Evolutionary conservation across 2,797 vertebrate species (phyloP), one percentile per base, ranked within the genome.

Genomic region (Zalophus californianus): DNA sequence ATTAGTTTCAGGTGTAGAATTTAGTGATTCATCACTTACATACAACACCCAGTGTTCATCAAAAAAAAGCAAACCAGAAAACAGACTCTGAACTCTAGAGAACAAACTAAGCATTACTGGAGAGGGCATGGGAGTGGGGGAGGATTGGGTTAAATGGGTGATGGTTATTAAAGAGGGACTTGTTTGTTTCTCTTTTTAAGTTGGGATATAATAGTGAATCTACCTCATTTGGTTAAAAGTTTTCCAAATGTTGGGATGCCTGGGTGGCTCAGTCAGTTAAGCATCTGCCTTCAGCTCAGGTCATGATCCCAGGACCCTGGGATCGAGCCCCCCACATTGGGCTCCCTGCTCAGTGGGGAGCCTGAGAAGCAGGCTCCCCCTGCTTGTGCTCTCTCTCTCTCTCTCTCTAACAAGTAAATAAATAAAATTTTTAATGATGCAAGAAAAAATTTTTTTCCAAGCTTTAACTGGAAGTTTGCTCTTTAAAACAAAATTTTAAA

Each of bases 401-500:
- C 54, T 54, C 54, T 58, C 20, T 58, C 21, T 58, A 21, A 58
- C 56, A 58, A 58, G 56, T 58, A 58, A 58, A 23, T 23, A 58
- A 58, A 58, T 58, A 58, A 21, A 58, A 23, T 58, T 23, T 58
- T 58, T 58, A 58, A 58, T 58, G 21, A 58, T 10, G 21, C 20
- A 58, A 44, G 38, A 58, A 58, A 58, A 58, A 58, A 21, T 9
- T 23, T 58, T 58, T n/a, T 58, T 66, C 58, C 62, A 0, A 54
- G 32, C 18, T 68, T 77, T 68, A 91, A 78, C 35, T 95, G n/a
- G 10, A 86, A 60, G 2, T 48, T 86, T 82, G n/a, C 75, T 41
- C 48, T 84, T 52, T 73, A 32, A 93, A 91, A 86, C 35, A 91
- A n/a, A 95, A 75, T 93, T 44, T 44, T 44, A 44, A 44, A 44